phyloP scores from a whole-genome alignment of 2,113 vertebrate genomes.

The Carassius carassius region DNA sequence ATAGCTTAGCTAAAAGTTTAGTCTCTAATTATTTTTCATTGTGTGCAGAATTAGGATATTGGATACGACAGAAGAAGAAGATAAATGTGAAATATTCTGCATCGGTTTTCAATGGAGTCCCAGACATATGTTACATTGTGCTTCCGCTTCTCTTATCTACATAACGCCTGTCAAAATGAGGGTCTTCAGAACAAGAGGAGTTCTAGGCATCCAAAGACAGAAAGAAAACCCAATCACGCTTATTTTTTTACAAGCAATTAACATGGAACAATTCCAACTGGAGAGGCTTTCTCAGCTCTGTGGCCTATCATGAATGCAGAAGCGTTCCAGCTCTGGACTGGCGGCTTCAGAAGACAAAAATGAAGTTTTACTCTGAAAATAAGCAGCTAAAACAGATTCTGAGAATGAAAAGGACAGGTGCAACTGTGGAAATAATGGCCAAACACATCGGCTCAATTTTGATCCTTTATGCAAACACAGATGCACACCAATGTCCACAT shows the following conservation, averaged over 20 bases:
- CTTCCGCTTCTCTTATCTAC: constrained; percentile 9
- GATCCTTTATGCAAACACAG: constrained; percentile 23
- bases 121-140: constrained; percentile 32
- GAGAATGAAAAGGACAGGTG: constrained; percentile 40
- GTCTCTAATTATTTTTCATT: constrained; percentile 40
- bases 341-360: neutral
- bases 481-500: constrained; percentile 23
- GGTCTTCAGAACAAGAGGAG: constrained; percentile 11
- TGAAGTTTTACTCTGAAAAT: neutral
- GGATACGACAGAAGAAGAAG: constrained; percentile 42
- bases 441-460: constrained; percentile 24
- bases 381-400: constrained; percentile 26
- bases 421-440: constrained; percentile 32
- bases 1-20: constrained; percentile 37
- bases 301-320: constrained; percentile 59
- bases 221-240: constrained; percentile 18
- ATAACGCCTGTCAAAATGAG: constrained; percentile 25
- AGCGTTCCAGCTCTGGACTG: constrained; percentile 55
- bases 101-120: constrained; percentile 31
- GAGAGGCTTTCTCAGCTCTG: constrained; percentile 40
- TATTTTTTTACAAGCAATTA: constrained; percentile 45
- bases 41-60: constrained; percentile 36
- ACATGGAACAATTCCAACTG: constrained; percentile 26
- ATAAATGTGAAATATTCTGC: constrained; percentile 8
- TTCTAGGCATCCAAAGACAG: constrained; percentile 22